Evolutionary conservation across 2,888 invertebrate genomes (phyloP), one percentile per base, ranked within the genome.

Genomic region (Hemistola chrysoprasaria): DNA sequence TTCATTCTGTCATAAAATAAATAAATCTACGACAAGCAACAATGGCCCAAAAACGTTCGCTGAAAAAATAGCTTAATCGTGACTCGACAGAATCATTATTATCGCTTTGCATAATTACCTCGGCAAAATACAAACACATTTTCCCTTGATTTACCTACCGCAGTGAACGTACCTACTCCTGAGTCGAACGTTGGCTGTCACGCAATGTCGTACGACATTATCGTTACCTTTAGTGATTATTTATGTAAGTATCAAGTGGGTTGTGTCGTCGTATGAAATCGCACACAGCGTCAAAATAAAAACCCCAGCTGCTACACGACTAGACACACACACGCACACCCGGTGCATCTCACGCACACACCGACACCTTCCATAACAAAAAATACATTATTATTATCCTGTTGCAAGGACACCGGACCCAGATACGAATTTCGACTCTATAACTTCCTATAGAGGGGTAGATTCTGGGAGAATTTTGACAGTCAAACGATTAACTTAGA

Each of bases 321-420:
- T 65, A 62, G 63, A 68, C 77, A 75, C 84, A 82, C 83, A 71
- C 46, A 59, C 56, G 72, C 59, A 65, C 60, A 67, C 61, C 66
- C 52, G 71, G 67, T 83, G 85, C 85, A 85, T 78, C 84, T 78
- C 78, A 83, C 71, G 78, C 84, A 78, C 78, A 83, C 71, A 78
- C 83, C 59, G 76, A 72, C 78, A 75, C 75, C 77, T 77, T 74
- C 68, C 67, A 67, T 78, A 71, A 78, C 77, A 85, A 86, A 85
- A 86, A 84, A 85, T 70, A 72, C 74, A 80, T 83, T 88, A 86
- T 86, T 88, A 87, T 86, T 86, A 88, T 81, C 78, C 71, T 71
- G 64, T 64, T 65, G 70, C 71, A 74, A 78, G 76, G 72, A 74
- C 70, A 72, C 54, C 23, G 32, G 8, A 39, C 22, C 26, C 1